Base-by-base conservation (phyloP, 2,888 invertebrate species). In the Branchellion lobata region DNA sequence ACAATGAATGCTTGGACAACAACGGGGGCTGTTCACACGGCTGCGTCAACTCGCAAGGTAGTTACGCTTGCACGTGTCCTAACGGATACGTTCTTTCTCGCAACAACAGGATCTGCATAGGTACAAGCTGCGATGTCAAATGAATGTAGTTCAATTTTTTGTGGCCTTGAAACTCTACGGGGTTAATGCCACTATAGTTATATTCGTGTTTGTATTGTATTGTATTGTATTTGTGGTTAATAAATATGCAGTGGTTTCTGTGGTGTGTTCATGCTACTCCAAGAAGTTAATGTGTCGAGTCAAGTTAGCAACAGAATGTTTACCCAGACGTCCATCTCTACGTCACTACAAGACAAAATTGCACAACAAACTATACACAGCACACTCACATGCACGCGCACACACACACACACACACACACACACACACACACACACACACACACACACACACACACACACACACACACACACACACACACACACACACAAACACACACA, bases 41-140 rank as follows among this genome's bases (percentile, higher is more conserved):
- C 34, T 69, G 69, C 33, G 18, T 27, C 69, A 69, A 69, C 69
- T 27, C 69, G 27, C 69, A 3, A 69, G 69, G 69, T 27, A 31
- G 69, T 29, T 69, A 33, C 69, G 5, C 2, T 3, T 69, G 69
- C 33, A 21, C 27, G 5, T 69, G 69, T 34, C 31, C 31, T 18
- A n/a, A 33, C 3, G 69, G 29, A 8, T 31, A 33, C 33, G 3
- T 21, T 5, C 33, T 69, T 3, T 69, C 69, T 29, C 31, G 34
- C 69, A 69, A 69, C n/a, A 69, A 27, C 14, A 24, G 34, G 8
- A 11, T 34, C 69, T 69, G 69, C n/a, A 11, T 33, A n/a, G 69
- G 69, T 69, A 3, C n/a, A n/a, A n/a, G n/a, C n/a, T n/a, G n/a
- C n/a, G n/a, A n/a, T n/a, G n/a, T n/a, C n/a, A n/a, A n/a, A n/a